These are phyloP conservation scores for Adineta ricciae DNA, from an alignment of 2,888 invertebrate genomes.

Conservation along the genomic window DNA sequence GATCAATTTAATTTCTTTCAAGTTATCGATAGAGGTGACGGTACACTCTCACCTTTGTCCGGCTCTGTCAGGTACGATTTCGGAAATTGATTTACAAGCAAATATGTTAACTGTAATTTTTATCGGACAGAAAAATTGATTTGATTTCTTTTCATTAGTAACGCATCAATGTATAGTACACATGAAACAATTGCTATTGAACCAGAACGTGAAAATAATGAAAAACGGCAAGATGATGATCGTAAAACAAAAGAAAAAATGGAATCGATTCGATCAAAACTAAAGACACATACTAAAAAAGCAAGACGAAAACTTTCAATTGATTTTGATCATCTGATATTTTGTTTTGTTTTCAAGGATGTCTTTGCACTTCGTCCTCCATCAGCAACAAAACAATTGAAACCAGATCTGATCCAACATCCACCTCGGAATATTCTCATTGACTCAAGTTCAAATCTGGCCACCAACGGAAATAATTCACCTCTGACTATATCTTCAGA, in stretches of 20 bases:
- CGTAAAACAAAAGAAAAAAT: conserved; percentile 32
- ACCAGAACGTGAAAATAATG: not conserved
- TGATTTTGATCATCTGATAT: too few species aligned
- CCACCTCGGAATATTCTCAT: not conserved
- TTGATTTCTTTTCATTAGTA: not conserved
- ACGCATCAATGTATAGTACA: conserved; percentile 30
- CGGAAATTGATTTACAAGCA: not conserved
- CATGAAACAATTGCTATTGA: not conserved
- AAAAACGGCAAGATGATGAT: conserved; percentile 19
- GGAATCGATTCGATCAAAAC: conserved; percentile 8
- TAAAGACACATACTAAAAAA: conserved; percentile 18
- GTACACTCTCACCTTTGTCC: conserved; percentile 61
- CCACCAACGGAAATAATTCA: not conserved
- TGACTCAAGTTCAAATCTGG: not conserved
- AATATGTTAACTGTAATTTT: not conserved
- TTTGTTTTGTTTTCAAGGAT: not conserved
- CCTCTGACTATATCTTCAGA: not conserved
- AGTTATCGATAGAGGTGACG: conserved; percentile 64
- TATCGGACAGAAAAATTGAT: too few species aligned
- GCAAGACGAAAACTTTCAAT: not conserved
- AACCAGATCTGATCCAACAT: not conserved
- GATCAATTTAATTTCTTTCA: conserved; percentile 65
- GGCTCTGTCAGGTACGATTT: conserved; percentile 50
- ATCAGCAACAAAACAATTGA: not conserved
- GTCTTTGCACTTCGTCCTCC: not conserved